Evolutionary conservation across 2,888 invertebrate species (phyloP).

Genomic region (Chrysodeixis includens): DNA sequence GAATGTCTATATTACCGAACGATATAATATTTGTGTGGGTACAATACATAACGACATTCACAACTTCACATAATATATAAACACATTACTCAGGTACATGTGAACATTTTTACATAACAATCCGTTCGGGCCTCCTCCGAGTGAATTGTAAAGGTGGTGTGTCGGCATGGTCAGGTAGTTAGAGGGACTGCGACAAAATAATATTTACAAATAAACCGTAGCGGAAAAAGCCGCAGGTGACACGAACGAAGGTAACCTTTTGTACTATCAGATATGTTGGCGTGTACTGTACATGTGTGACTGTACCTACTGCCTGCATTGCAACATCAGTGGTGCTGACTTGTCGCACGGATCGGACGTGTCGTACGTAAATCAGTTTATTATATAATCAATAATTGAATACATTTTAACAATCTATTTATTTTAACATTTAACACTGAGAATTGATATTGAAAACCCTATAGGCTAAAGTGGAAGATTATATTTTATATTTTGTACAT

Average conservation of each 20-base stretch:
- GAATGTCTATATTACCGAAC: constrained; percentile 59
- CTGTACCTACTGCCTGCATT: constrained; percentile 29
- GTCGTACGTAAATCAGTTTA: not conserved
- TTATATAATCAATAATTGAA: not conserved
- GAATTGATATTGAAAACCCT: not conserved
- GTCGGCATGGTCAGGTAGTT: constrained; percentile 50
- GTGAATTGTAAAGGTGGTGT: constrained; percentile 48
- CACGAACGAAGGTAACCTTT: constrained; percentile 78
- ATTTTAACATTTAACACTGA: not conserved
- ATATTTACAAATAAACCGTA: constrained; percentile 80
- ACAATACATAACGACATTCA: constrained; percentile 60
- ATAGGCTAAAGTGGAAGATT: not conserved
- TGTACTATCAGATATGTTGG: constrained; percentile 82
- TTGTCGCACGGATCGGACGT: constrained; percentile 24
- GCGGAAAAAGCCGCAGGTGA: constrained; percentile 78
- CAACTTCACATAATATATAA: constrained; percentile 61
- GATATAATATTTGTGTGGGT: constrained; percentile 54
- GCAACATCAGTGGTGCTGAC: constrained; percentile 24
- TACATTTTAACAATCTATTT: not conserved
- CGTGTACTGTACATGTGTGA: constrained; percentile 58
- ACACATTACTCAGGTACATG: constrained; percentile 62
- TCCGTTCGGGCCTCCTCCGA: constrained; percentile 44
- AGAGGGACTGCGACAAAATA: constrained; percentile 63
- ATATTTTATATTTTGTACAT: not conserved
- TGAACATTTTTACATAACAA: constrained; percentile 60